Percentiles rank a stretch among this genome's conserved stretches.
These are phyloP conservation scores for Argya squamiceps DNA, from an alignment of 2,797 vertebrate genomes.

Conservation along the genomic window DNA sequence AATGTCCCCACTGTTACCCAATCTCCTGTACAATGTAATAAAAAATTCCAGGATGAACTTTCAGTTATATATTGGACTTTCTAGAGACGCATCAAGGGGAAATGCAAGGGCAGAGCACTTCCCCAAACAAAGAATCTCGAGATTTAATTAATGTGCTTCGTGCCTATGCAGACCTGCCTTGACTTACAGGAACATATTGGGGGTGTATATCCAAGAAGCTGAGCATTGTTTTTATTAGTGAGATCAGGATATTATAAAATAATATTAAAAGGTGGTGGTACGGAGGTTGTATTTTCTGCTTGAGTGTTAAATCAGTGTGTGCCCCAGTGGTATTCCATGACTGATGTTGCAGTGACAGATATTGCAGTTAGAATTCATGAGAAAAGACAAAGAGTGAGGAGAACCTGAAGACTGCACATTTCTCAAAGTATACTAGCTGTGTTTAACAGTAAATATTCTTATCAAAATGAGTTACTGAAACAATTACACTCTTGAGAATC, in stretches of 20 bases:
- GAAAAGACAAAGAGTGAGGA: background rate
- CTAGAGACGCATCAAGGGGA: background rate
- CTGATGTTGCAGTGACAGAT: background rate
- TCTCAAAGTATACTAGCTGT: background rate
- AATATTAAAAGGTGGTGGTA: background rate
- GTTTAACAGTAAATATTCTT: background rate
- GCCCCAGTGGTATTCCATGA: background rate
- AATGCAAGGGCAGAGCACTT: background rate
- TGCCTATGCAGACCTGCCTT: background rate
- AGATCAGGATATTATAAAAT: background rate
- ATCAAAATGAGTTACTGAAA: background rate
- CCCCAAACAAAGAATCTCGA: background rate
- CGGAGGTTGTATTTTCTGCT: background rate
- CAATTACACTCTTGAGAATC: background rate
- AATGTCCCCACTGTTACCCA: background rate
- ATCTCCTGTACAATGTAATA: background rate
- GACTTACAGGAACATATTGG: background rate
- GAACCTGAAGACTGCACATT: background rate
- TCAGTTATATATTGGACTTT: background rate
- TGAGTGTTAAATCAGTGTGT: background rate
- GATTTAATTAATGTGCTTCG: background rate
- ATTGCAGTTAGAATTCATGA: background rate
- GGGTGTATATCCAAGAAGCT: background rate
- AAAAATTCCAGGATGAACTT: background rate
- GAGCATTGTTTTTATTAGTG: background rate